phyloP scores from a whole-genome alignment of 2,113 vertebrate species.

The Tylochromis polylepis region DNA sequence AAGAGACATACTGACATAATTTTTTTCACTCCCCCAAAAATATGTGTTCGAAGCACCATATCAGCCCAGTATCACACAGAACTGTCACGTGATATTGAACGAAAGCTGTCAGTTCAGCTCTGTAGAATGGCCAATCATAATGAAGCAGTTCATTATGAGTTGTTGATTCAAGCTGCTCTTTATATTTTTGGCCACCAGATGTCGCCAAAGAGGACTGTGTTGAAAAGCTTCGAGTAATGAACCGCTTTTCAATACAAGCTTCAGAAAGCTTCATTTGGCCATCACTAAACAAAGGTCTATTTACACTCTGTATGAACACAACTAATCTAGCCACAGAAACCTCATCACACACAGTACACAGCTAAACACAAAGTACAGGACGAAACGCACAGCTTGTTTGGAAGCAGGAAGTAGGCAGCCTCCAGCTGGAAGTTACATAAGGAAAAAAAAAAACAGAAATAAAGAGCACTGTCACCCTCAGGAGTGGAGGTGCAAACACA shows the following conservation, averaged over 20 bases:
- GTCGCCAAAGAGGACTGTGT: not conserved
- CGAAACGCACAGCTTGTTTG: too few relatives aligned
- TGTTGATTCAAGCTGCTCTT: not conserved
- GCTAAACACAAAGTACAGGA: too few relatives aligned
- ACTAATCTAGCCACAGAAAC: not conserved
- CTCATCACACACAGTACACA: too few relatives aligned
- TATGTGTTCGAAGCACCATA: not conserved
- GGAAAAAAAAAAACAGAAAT: not conserved
- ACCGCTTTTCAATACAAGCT: not conserved
- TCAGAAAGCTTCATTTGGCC: not conserved
- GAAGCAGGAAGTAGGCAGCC: too few relatives aligned
- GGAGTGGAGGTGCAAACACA: too few relatives aligned
- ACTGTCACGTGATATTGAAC: not conserved
- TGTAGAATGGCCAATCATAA: too few relatives aligned
- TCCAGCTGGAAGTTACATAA: too few relatives aligned
- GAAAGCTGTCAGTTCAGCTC: not conserved
- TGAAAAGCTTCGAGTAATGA: not conserved
- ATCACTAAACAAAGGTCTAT: too few relatives aligned
- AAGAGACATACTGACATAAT: not conserved
- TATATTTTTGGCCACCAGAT: not conserved
- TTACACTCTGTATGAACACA: not conserved
- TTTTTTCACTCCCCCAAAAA: not conserved
- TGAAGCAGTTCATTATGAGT: not conserved
- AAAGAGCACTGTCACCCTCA: not conserved
- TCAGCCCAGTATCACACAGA: not conserved